Percentiles rank a stretch among this genome's conserved stretches.
Conservation (phyloP, 2,888 invertebrate genomes). For the Clostera curtula region DNA sequence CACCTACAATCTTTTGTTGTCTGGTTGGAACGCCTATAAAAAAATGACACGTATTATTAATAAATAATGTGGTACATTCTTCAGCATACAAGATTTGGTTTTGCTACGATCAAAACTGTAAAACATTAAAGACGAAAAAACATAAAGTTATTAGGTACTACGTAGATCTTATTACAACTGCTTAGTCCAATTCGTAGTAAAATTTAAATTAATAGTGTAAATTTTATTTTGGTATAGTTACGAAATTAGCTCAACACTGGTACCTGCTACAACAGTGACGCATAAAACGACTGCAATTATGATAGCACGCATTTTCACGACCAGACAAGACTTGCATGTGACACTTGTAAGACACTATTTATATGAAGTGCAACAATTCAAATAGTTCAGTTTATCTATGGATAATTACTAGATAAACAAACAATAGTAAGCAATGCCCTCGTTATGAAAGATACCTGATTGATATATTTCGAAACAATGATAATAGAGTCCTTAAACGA, state of each 20-base stretch:
- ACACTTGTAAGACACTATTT: constrained; percentile 7
- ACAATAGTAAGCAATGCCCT: constrained; percentile 4
- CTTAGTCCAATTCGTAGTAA: too few species aligned
- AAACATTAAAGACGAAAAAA: too few species aligned
- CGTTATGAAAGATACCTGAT: constrained; percentile 7
- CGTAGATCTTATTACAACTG: too few species aligned
- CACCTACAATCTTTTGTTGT: constrained; percentile 36
- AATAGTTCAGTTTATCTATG: constrained; percentile 2
- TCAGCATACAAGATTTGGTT: too few species aligned
- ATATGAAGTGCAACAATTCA: constrained; percentile 5
- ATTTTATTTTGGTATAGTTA: too few species aligned
- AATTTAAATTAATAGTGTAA: too few species aligned
- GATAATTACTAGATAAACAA: constrained; percentile 9
- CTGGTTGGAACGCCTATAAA: constrained; percentile 13
- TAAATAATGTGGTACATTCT: neutral
- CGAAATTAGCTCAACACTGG: constrained; percentile 2
- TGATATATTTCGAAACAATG: constrained; percentile 10
- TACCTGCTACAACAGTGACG: constrained; percentile 24
- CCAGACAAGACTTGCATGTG: neutral
- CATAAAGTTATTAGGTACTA: too few species aligned
- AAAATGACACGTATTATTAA: neutral
- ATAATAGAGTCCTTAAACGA: constrained; percentile 1
- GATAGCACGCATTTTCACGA: constrained; percentile 13
- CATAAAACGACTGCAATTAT: constrained; percentile 16
- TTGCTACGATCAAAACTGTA: too few species aligned